Percentiles rank a stretch among this genome's conserved stretches.
Evolutionary conservation across 1,140 invertebrate species (phyloP).

Genomic region (Pseudachorutes palmiensis): DNA sequence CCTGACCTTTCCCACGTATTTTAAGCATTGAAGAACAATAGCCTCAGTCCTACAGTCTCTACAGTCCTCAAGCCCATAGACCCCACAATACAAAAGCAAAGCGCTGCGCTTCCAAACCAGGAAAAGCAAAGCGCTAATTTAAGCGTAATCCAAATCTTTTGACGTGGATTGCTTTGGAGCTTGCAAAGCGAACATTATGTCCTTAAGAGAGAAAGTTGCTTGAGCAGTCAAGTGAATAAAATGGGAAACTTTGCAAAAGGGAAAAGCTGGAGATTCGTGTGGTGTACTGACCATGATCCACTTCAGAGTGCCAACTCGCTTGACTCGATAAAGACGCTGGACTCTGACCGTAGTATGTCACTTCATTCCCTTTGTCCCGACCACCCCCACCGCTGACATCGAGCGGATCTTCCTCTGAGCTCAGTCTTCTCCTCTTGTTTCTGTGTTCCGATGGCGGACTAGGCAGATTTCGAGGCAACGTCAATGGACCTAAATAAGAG

Average conservation of each 20-base stretch:
- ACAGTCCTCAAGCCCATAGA: background rate
- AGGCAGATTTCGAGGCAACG: conserved; percentile 44
- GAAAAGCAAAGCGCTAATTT: background rate
- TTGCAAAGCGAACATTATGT: too few species aligned
- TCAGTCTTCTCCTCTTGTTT: conserved; percentile 52
- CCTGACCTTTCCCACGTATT: conserved; percentile 1
- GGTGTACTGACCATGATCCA: conserved; percentile 47
- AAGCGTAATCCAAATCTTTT: too few species aligned
- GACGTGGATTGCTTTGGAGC: too few species aligned
- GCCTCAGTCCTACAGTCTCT: too few species aligned
- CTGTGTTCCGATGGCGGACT: conserved; percentile 47
- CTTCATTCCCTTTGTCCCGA: conserved; percentile 44
- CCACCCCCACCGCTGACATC: conserved; percentile 39
- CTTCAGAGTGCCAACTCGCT: conserved; percentile 52
- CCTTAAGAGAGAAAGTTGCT: too few species aligned
- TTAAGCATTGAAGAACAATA: too few species aligned
- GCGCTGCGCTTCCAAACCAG: background rate
- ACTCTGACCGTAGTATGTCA: conserved; percentile 54
- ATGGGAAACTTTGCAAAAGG: too few species aligned
- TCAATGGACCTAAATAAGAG: conserved; percentile 41
- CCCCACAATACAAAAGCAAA: background rate
- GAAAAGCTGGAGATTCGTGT: background rate
- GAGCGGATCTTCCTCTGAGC: conserved; percentile 52
- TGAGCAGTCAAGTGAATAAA: too few species aligned
- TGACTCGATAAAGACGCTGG: conserved; percentile 49